Evolutionary conservation across 2,797 vertebrate species (phyloP).

Genomic region (Myotis planiceps): DNA sequence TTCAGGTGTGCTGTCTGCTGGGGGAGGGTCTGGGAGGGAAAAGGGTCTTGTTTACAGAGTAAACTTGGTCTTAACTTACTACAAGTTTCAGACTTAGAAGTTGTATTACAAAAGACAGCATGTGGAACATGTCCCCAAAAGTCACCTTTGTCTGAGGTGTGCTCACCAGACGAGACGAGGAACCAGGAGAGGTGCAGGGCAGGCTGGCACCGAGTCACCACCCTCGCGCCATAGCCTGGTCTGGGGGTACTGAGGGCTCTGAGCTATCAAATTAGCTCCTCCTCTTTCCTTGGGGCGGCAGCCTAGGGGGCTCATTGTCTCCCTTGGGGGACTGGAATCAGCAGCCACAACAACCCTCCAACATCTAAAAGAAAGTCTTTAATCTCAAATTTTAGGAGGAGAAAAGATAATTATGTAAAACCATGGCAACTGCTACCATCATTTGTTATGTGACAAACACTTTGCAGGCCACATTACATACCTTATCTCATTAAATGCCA

Average conservation of each 20-base stretch:
- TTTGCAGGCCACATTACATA: not conserved
- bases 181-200: not conserved
- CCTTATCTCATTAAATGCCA: not conserved
- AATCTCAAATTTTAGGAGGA: not conserved
- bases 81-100: not conserved
- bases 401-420: not conserved
- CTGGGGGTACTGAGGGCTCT: not conserved
- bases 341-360: not conserved
- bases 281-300: not conserved
- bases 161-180: not conserved
- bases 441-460: not conserved
- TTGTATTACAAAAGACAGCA: not conserved
- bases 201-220: not conserved
- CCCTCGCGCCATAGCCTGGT: not conserved
- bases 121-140: not conserved
- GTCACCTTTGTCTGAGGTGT: not conserved
- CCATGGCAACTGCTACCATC: not conserved
- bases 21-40: fast-evolving
- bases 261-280: not conserved
- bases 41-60: not conserved
- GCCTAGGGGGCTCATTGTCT: not conserved
- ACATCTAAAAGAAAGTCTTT: not conserved
- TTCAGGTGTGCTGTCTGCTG: not conserved
- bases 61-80: not conserved
- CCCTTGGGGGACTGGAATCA: not conserved